phyloP scores from a whole-genome alignment of 2,113 vertebrate species.

The Xenopus laevis region DNA sequence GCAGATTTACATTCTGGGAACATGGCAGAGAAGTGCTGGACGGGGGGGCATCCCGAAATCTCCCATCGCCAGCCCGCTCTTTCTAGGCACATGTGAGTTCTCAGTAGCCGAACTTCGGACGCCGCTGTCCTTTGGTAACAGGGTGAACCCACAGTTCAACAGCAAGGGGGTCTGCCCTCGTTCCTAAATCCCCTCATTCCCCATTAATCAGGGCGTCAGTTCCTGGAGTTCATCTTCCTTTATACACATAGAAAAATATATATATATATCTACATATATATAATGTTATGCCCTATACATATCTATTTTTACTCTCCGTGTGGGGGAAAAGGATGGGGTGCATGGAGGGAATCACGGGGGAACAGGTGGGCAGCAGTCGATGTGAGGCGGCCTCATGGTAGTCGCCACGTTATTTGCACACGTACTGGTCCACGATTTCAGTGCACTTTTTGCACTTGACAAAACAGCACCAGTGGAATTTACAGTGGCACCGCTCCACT shows the following conservation, averaged over 20 bases:
- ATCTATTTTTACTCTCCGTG: constrained; percentile 51
- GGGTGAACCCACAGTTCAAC: background rate
- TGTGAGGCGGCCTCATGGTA: constrained; percentile 45
- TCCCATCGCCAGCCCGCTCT: constrained; percentile 4
- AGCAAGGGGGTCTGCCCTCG: background rate
- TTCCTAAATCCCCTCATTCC: background rate
- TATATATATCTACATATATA: constrained; percentile 70
- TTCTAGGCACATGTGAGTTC: background rate
- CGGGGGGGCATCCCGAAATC: background rate
- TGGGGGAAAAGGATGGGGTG: background rate
- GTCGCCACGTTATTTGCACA: constrained; percentile 80
- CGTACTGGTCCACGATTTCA: constrained; percentile 86
- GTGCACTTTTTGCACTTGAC: constrained; percentile 96
- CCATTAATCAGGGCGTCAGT: background rate
- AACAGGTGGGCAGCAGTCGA: background rate
- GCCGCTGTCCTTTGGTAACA: background rate
- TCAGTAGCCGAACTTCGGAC: too few relatives aligned
- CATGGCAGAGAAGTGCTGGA: background rate
- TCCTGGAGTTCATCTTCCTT: constrained; percentile 51
- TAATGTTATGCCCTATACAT: constrained; percentile 53
- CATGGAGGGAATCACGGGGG: background rate
- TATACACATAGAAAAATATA: constrained; percentile 75
- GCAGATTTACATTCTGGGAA: background rate
- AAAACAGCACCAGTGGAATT: constrained; percentile 98
- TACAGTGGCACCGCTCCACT: constrained; percentile 95